Conservation (phyloP, 1,140 invertebrate genomes). For the Bombyx mandarina region DNA sequence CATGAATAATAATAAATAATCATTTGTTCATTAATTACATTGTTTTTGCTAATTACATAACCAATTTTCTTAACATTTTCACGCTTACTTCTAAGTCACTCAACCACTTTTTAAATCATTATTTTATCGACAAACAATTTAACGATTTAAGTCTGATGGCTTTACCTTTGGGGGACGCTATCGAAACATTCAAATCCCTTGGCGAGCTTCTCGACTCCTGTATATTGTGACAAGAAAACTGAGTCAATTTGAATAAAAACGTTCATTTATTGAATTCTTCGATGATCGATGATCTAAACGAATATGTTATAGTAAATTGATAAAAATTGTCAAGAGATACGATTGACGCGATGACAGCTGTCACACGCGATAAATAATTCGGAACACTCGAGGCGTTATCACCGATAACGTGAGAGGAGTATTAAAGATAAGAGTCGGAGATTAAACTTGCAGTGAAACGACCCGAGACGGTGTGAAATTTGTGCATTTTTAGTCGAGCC, state of each 20-base stretch:
- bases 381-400: conserved; percentile 12
- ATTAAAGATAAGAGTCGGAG: conserved; percentile 12
- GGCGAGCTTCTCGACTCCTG: conserved; percentile 5
- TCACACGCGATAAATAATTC: conserved; percentile 31
- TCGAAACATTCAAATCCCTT: not conserved
- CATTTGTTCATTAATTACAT: too few relatives aligned
- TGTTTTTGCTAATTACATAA: too few relatives aligned
- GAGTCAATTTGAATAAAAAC: conserved; percentile 1
- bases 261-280: conserved; percentile 8
- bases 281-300: conserved; percentile 10
- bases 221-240: conserved; percentile 1
- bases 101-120: too few relatives aligned
- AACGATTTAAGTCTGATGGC: too few relatives aligned
- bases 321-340: conserved; percentile 34
- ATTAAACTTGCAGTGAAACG: conserved; percentile 8
- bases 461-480: conserved; percentile 10
- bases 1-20: too few relatives aligned
- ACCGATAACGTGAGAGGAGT: conserved; percentile 24
- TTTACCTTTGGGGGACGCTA: too few relatives aligned
- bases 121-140: too few relatives aligned
- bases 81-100: too few relatives aligned
- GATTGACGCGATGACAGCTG: conserved; percentile 39
- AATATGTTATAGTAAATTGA: conserved; percentile 21
- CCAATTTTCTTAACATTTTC: too few relatives aligned
- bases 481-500: too few relatives aligned